Evolutionary conservation across 1,140 invertebrate species (phyloP), one percentile per base, ranked within the genome.

Genomic region (Plodia interpunctella): DNA sequence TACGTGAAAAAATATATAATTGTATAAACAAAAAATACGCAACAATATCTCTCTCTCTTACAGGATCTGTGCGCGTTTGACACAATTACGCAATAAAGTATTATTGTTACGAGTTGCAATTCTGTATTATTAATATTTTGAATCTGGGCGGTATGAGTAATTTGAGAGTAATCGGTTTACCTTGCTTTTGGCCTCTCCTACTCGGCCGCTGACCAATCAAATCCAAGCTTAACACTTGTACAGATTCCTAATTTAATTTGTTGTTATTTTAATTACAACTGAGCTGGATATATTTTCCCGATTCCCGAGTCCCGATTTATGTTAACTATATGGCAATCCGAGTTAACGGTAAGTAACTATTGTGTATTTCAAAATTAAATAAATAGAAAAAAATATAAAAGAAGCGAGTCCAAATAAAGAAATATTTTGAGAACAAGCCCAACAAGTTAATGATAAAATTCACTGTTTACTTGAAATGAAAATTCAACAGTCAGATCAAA

Each of bases 141-240:
- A 10, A 6, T 44, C n/a, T 44, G 38, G 38, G 38, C 38, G 38
- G 38, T 44, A 6, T 44, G 8, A 44, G 38, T 44, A 44, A 44
- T 44, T 44, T 44, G 38, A 44, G 38, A 44, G 38, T 44, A 44
- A 44, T 44, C 38, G 38, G 38, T 44, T 44, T 44, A 44, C 38
- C 13, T 44, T 44, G 38, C 13, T 17, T 44, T 17, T 44, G n/a
- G 38, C 38, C 38, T 44, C 38, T 44, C 38, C 38, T 44, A 44
- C 38, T 15, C 38, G 38, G 5, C 2, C 38, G 13, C 38, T 44
- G 38, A 44, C 38, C 38, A 44, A 44, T 44, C 38, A 44, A 44
- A 44, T n/a, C n/a, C 38, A 10, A 44, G 38, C 38, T 44, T 44
- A 44, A 44, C 32, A 35, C 38, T 44, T 44, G 38, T 44, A 44